Conservation (phyloP, 1,140 invertebrate genomes). For the Pseudoatta argentina region DNA sequence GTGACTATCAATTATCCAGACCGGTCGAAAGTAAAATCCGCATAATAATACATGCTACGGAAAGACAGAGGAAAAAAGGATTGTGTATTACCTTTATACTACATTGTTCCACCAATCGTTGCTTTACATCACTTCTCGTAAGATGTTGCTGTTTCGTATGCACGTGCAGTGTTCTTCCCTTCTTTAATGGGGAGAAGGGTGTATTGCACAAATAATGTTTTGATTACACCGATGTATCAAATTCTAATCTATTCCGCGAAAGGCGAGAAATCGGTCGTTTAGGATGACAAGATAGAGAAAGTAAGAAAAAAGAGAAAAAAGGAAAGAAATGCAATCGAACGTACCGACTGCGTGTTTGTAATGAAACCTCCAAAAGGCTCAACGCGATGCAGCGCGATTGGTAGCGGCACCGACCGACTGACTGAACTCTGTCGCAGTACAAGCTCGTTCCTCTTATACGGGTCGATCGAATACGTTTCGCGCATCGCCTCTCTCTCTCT, state of each 20-base stretch:
- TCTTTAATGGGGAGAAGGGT: background rate
- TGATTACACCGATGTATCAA: background rate
- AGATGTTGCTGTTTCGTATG: conserved; percentile 17
- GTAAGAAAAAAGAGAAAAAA: background rate
- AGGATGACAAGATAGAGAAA: background rate
- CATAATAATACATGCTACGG: conserved; percentile 8
- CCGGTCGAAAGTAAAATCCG: conserved; percentile 44
- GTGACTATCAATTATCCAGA: conserved; percentile 25
- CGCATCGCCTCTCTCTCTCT: conserved; percentile 65
- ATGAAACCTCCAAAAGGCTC: background rate
- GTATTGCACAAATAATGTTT: background rate
- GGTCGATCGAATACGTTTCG: conserved; percentile 84
- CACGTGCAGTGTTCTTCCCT: background rate
- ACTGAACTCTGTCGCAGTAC: conserved; percentile 83
- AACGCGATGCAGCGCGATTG: background rate
- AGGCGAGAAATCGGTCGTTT: background rate
- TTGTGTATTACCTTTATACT: conserved; percentile 41
- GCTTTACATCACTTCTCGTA: conserved; percentile 44
- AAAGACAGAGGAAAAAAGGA: background rate
- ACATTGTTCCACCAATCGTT: conserved; percentile 20
- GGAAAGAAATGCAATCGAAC: background rate
- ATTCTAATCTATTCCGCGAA: background rate
- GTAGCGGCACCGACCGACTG: conserved; percentile 73
- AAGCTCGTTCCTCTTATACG: conserved; percentile 70
- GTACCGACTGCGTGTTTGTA: conserved; percentile 15